These are phyloP conservation scores for Eutolmus rufibarbis DNA, from an alignment of 2,888 invertebrate genomes.

Conservation along the genomic window DNA sequence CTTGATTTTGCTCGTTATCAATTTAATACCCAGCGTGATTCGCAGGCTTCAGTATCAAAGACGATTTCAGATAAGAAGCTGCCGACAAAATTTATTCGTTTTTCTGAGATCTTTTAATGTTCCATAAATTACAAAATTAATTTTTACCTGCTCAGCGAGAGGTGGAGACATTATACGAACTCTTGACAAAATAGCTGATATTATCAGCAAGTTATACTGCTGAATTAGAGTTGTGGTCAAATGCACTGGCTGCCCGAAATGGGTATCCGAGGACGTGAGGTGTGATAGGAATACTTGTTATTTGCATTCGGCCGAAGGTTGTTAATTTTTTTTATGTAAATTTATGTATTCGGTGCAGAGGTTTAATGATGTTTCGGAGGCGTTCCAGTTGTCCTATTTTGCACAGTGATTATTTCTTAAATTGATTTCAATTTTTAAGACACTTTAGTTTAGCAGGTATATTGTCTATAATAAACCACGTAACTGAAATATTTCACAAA, in stretches of 20 bases:
- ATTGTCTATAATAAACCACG: not conserved
- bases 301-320: not conserved
- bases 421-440: not conserved
- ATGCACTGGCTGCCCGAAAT: not conserved
- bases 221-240: not conserved
- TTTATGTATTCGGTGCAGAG: not conserved
- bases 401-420: not conserved
- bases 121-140: constrained; percentile 17
- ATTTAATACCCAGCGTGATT: not conserved
- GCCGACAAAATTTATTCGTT: not conserved
- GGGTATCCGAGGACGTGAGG: not conserved
- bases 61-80: not conserved
- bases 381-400: not conserved
- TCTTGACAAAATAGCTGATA: not conserved
- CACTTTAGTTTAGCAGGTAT: not conserved
- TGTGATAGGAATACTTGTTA: not conserved
- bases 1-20: constrained; percentile 3
- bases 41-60: not conserved
- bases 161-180: not conserved
- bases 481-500: not conserved
- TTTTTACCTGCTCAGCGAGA: not conserved
- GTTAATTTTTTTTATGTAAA: not conserved
- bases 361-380: not conserved
- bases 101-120: not conserved
- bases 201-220: not conserved